Percentiles rank a stretch among this genome's conserved stretches.
These are phyloP conservation scores for Drosophila albomicans DNA, from an alignment of 1,140 invertebrate genomes.

Conservation along the genomic window DNA sequence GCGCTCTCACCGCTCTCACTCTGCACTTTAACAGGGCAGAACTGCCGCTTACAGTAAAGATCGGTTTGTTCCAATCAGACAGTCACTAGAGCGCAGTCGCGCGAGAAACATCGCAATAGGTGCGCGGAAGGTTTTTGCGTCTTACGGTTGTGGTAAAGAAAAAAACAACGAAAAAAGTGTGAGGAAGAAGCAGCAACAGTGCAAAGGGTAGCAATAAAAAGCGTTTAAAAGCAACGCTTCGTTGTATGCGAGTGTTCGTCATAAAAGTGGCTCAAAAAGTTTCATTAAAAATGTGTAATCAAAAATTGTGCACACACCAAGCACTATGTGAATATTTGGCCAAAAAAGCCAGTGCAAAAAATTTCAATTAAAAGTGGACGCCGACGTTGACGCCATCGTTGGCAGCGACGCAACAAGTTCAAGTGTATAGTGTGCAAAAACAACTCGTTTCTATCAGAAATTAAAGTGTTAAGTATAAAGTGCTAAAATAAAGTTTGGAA, in stretches of 20 bases:
- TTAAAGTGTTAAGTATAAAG: slow-evolving; percentile 22
- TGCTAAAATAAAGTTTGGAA: not conserved
- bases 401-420: slow-evolving; percentile 62
- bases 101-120: slow-evolving; percentile 52
- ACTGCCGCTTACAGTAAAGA: slow-evolving; percentile 30
- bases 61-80: slow-evolving; percentile 49
- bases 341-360: slow-evolving; percentile 41
- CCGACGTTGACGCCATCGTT: slow-evolving; percentile 34
- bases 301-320: slow-evolving; percentile 33
- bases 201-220: slow-evolving; percentile 47
- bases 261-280: slow-evolving; percentile 36
- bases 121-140: slow-evolving; percentile 50
- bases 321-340: slow-evolving; percentile 24
- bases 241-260: slow-evolving; percentile 9
- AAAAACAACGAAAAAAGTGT: slow-evolving; percentile 22
- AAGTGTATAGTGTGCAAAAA: slow-evolving; percentile 49
- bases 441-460: slow-evolving; percentile 48
- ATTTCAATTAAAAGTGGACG: slow-evolving; percentile 40
- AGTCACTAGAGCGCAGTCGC: slow-evolving; percentile 64
- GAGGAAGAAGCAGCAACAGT: slow-evolving; percentile 38
- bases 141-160: slow-evolving; percentile 42
- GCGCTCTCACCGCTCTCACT: not conserved
- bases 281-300: slow-evolving; percentile 48
- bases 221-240: slow-evolving; percentile 30
- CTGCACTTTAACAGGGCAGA: not conserved